Base-by-base conservation (phyloP, 1,140 invertebrate species). In the Rhagoletis pomonella region DNA sequence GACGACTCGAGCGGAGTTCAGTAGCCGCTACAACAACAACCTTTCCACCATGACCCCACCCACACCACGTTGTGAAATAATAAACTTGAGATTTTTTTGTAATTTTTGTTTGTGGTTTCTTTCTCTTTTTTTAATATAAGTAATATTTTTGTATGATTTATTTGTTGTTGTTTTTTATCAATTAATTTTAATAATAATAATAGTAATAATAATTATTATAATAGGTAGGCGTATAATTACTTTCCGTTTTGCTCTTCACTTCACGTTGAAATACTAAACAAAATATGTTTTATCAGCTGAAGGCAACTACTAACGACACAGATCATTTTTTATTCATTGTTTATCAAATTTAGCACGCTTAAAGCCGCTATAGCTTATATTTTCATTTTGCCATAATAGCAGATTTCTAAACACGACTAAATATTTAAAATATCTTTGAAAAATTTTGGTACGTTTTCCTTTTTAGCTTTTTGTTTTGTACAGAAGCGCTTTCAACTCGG, bases 131-230 rank as follows among this genome's bases (percentile, higher is more conserved):
- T 81, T 59, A 59, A 81, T 58, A 44, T 59, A 81, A 69, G 39
- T 87, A 87, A 58, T 59, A 87, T 69, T 77, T 73, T 59, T 60
- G 50, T 77, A 87, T 59, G 39, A 50, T 60, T 59, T 59, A 77
- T 77, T 87, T 81, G 73, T 67, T 65, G 42, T 86, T 67, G 47
- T 67, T 65, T 77, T 86, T 65, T 86, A 62, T 86, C 62, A 60
- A 62, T 62, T 86, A 60, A 62, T 62, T 86, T 86, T 62, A 62
- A 58, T 87, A 87, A 62, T 87, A 65, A 64, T 86, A 67, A 42
- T 62, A 86, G 62, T 65, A 65, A 65, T 65, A 87, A 87, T 65
- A 67, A 87, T 65, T 67, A 62, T 87, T 64, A 87, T 86, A 62
- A 60, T 55, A 59, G 59, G 19, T 86, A 86, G 85, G 85, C 85